Conservation (phyloP, 2,888 invertebrate genomes). For the Autographa pulchrina region DNA sequence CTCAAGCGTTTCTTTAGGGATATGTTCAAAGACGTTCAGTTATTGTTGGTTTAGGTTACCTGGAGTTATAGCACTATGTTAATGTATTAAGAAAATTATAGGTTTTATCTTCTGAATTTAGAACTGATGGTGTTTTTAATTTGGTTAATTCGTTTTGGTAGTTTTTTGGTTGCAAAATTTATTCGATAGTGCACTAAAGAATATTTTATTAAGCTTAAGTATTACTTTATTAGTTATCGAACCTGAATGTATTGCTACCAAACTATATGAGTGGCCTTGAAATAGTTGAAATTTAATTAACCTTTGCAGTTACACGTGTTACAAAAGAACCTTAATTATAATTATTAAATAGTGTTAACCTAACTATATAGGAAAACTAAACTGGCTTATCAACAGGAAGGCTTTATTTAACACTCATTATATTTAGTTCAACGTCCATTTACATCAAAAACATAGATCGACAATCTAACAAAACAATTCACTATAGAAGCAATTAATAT, state of each 20-base stretch:
- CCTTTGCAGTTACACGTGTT: not conserved
- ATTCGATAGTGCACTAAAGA: too few relatives aligned
- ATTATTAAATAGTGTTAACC: not conserved
- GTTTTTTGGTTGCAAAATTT: too few relatives aligned
- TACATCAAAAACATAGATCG: constrained; percentile 45
- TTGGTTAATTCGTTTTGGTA: too few relatives aligned
- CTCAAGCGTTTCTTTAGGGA: constrained; percentile 17
- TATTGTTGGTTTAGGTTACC: not conserved
- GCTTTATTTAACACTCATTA: constrained; percentile 40
- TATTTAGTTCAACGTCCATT: constrained; percentile 26
- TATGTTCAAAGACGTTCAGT: constrained; percentile 6
- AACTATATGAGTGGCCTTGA: too few relatives aligned
- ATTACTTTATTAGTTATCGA: too few relatives aligned
- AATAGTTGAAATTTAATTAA: too few relatives aligned
- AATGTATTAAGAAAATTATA: too few relatives aligned
- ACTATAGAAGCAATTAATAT: constrained; percentile 76
- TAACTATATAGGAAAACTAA: constrained; percentile 21
- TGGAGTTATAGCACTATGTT: not conserved
- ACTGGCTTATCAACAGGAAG: constrained; percentile 33
- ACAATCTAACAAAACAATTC: constrained; percentile 67
- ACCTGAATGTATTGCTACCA: too few relatives aligned
- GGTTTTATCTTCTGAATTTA: too few relatives aligned
- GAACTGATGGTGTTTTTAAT: too few relatives aligned
- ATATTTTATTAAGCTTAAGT: too few relatives aligned
- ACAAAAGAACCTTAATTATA: not conserved